These are phyloP conservation scores for Helostoma temminkii DNA, from an alignment of 2,797 vertebrate genomes.

Conservation along the genomic window DNA sequence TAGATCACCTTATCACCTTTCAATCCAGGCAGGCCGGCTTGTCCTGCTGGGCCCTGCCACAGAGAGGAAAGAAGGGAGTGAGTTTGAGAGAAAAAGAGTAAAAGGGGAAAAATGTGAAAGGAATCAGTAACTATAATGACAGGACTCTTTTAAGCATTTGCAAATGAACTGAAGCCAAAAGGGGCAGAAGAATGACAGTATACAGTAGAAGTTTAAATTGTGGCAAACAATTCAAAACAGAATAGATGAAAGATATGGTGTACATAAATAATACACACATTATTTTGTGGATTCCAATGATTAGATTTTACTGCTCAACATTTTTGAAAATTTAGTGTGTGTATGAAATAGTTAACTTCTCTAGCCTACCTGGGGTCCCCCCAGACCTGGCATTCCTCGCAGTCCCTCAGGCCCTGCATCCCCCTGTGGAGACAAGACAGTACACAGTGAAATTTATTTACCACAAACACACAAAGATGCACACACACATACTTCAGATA, in stretches of 20 bases:
- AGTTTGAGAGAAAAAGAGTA: constrained; percentile 17
- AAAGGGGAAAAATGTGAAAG: neutral
- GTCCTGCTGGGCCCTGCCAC: constrained; percentile 92
- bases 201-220: neutral
- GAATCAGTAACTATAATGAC: constrained; percentile 4
- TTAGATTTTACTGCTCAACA: neutral
- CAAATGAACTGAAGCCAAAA: neutral
- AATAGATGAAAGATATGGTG: too few relatives aligned
- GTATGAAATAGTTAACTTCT: constrained; percentile 7
- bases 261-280: neutral
- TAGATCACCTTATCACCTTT: constrained; percentile 99
- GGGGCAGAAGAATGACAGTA: neutral
- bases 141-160: neutral
- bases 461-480: constrained; percentile 13
- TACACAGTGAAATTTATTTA: constrained; percentile 20
- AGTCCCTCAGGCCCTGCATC: constrained; percentile 87
- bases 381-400: constrained; percentile 88
- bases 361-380: constrained; percentile 89
- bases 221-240: neutral
- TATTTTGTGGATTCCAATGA: neutral
- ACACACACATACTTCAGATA: neutral
- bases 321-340: constrained; percentile 11
- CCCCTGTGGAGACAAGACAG: constrained; percentile 82
- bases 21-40: constrained; percentile 94
- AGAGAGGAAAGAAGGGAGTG: constrained; percentile 42